A percentile compares a stretch with the other conserved stretches of the same genome.
phyloP scores from a whole-genome alignment of 2,113 vertebrate species.

The Nicator chloris region DNA sequence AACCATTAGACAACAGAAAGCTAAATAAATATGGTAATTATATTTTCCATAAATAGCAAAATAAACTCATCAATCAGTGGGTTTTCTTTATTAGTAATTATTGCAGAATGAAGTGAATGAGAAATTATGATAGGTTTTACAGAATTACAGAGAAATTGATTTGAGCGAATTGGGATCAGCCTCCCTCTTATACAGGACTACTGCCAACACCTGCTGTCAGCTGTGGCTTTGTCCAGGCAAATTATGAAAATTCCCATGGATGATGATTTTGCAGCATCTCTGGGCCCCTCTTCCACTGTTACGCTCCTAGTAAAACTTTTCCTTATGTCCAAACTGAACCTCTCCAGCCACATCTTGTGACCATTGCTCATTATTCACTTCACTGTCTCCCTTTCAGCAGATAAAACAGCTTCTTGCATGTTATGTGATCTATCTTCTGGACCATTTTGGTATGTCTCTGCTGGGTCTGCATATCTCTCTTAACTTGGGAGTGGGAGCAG shows the following conservation, averaged over 20 bases:
- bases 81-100: conserved; percentile 10
- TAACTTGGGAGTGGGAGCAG: neutral
- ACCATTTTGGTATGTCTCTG: neutral
- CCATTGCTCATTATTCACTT: neutral
- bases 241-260: neutral
- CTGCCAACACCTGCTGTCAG: neutral
- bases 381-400: neutral
- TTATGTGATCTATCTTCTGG: neutral
- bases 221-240: neutral
- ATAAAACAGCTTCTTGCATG: neutral
- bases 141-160: neutral
- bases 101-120: neutral
- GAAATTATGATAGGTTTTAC: neutral
- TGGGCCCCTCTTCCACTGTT: neutral
- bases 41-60: conserved; percentile 16
- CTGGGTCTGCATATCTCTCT: neutral
- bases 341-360: neutral
- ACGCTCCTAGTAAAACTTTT: neutral
- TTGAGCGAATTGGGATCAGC: neutral
- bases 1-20: neutral
- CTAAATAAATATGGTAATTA: conserved; percentile 1
- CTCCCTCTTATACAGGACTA: neutral
- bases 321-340: neutral
- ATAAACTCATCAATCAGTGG: neutral
- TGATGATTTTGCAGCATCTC: neutral